A percentile compares a stretch with the other conserved stretches of the same genome.
Evolutionary conservation across 2,797 vertebrate species (phyloP).

Genomic region (Anabacerthia variegaticeps): DNA sequence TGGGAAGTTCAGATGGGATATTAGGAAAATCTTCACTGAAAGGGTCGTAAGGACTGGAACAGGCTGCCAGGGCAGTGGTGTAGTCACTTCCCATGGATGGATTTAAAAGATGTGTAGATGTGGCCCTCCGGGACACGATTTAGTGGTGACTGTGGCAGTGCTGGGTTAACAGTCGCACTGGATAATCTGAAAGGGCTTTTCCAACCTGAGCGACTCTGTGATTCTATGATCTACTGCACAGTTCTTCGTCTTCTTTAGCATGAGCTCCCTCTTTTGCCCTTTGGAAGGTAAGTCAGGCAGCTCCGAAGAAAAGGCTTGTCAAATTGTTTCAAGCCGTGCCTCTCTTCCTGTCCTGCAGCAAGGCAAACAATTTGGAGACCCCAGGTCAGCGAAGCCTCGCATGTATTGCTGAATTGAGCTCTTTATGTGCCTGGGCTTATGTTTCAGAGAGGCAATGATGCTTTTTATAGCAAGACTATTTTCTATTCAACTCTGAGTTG

Average conservation of each 20-base stretch:
- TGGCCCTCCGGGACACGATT: neutral
- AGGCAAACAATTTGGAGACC: conserved; percentile 29
- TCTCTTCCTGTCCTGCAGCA: neutral
- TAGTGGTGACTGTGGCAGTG: neutral
- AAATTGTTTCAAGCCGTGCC: neutral
- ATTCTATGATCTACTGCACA: accelerated
- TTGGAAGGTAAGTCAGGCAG: conserved; percentile 41
- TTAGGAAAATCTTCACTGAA: neutral
- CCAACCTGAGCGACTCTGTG: neutral
- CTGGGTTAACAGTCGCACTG: neutral
- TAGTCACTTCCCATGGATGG: too few relatives aligned
- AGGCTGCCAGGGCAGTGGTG: neutral
- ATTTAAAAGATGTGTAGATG: accelerated
- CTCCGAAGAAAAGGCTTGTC: neutral
- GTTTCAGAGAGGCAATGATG: neutral
- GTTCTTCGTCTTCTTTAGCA: neutral
- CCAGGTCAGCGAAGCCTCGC: neutral
- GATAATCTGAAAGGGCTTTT: neutral
- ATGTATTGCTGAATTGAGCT: neutral
- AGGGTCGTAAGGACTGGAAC: neutral
- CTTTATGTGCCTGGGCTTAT: neutral
- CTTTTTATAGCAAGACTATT: conserved; percentile 1
- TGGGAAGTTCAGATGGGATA: neutral
- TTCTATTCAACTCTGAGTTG: neutral
- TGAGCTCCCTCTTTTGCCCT: conserved; percentile 59